Base-by-base conservation (phyloP, 2,797 vertebrate species). In the Lagocephalus sceleratus region DNA sequence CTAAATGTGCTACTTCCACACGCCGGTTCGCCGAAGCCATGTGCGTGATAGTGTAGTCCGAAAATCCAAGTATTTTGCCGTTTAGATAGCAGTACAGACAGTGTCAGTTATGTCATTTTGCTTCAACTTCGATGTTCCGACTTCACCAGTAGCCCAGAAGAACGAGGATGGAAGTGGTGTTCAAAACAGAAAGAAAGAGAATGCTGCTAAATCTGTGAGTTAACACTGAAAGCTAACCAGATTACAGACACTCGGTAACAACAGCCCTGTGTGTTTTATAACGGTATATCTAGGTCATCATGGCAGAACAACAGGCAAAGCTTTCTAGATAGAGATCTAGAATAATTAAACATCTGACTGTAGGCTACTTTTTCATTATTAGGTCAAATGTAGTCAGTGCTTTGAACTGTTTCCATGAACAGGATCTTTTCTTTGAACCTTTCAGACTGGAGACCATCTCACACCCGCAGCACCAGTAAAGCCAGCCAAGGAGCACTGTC, bases 71-170 rank as follows among this genome's bases (percentile, higher is more conserved):
- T 9, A 17, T 62, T 54, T 1, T 11, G 29, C 4, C 15, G 38
- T 76, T 6, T n/a, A 5, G 2, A 15, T 38, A 40, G 7, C 21
- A 2, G 5, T 17, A 10, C 49, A 51, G 3, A 2, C 4, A 39
- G 11, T 53, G 22, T 51, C 16, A 43, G 38, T 52, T 32, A 90
- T 92, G 91, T 89, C 89, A 1, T 92, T 91, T 71, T 86, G 81
- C 66, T 92, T 92, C 69, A 90, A 92, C 62, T 92, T 92, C 47
- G 78, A 89, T 23, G 57, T 92, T 41, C 68, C 84, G 2, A 54
- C 60, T 32, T 57, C 66, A 53, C 47, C 72, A 49, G 46, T 41
- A 43, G 54, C 48, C 5, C 3, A 20, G 3, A 42, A 43, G 2
- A 52, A 55, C 15, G 52, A 29, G 54, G 54, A 16, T 15, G 63